Base-by-base conservation (phyloP, 2,888 invertebrate genomes). In the Harpalus rufipes region DNA sequence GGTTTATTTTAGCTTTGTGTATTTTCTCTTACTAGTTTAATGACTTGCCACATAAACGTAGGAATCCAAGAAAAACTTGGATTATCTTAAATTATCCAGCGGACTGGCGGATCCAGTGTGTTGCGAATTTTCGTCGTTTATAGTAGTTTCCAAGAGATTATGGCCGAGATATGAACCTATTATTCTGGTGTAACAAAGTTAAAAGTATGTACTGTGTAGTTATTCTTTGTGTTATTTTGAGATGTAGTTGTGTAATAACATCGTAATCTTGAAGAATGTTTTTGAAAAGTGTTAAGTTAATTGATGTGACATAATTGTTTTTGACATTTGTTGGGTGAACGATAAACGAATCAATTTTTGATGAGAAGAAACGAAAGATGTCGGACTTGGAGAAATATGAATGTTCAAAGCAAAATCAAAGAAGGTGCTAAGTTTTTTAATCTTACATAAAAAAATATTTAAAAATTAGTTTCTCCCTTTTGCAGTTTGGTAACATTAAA, bases 1-100 rank as follows among this genome's bases (percentile, higher is more conserved):
- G 82, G 82, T 82, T 82, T 82, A 82, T 82, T 82, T 82, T 82
- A 82, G 56, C 74, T 82, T 82, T 82, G 82, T 82, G 82, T 82
- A 82, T 82, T 82, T 82, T 82, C 82, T 51, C 82, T 68, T 82
- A 58, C 39, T 68, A 72, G 81, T 82, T 82, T 82, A 82, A 82
- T 82, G 82, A 74, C 74, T 82, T 56, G 59, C 72, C 58, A 56
- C 68, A 72, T 82, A 58, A 65, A 68, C 58, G 82, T 32, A 56
- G 80, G 59, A 44, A 80, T 80, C 18, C 39, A 41, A 58, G 58
- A 82, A 82, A 65, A 82, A 82, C 72, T 72, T 10, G 74, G 74
- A 81, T 81, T 68, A 68, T 81, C 63, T 82, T 41, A 72, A 82
- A 74, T 56, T 74, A 72, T 58, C 39, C n/a, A 74, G 58, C 41